Evolutionary conservation across 2,888 invertebrate species (phyloP).

Genomic region (Eledone cirrhosa): DNA sequence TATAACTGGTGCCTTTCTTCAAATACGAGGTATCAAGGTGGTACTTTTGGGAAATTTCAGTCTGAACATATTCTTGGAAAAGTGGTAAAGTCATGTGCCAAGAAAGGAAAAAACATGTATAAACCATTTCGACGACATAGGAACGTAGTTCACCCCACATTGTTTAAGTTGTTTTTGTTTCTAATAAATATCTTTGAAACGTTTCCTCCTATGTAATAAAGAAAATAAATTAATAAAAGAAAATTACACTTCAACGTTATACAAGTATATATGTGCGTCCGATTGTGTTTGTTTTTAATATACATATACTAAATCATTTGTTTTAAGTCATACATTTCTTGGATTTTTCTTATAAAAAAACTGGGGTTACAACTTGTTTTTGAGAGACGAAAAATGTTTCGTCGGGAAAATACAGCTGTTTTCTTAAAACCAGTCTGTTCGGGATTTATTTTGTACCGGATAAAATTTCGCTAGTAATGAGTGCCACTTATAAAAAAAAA

Average conservation of each 20-base stretch:
- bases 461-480: too few species aligned
- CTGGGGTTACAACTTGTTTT: too few species aligned
- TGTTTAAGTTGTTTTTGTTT: neutral
- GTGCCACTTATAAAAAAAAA: neutral
- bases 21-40: constrained; percentile 34
- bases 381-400: too few species aligned
- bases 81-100: constrained; percentile 59
- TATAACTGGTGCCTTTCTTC: constrained; percentile 32
- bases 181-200: neutral
- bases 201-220: neutral
- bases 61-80: constrained; percentile 58
- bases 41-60: constrained; percentile 46
- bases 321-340: too few species aligned
- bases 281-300: too few species aligned
- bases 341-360: too few species aligned
- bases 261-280: too few species aligned
- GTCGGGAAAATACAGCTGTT: too few species aligned
- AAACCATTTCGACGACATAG: constrained; percentile 57
- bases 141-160: constrained; percentile 29
- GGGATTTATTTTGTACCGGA: too few species aligned
- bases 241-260: too few species aligned
- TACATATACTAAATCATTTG: too few species aligned
- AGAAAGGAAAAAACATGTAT: constrained; percentile 56
- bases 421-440: too few species aligned
- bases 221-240: neutral